These are phyloP conservation scores for Gastracanthus pulcherrimus DNA, from an alignment of 2,888 invertebrate species.

Conservation along the genomic window DNA sequence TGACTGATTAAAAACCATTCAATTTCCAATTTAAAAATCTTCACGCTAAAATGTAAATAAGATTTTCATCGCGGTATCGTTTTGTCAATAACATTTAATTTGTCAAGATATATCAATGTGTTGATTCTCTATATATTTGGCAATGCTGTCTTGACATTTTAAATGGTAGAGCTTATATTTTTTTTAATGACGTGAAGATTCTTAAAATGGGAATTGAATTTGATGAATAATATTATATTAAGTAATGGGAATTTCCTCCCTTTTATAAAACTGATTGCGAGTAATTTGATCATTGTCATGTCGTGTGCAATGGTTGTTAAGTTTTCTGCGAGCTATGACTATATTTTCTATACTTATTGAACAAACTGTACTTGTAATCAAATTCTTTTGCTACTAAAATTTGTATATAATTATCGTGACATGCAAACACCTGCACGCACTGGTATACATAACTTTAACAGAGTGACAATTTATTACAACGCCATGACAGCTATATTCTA, in stretches of 20 bases:
- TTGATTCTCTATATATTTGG: conserved; percentile 15
- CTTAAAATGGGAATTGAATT: conserved; percentile 73
- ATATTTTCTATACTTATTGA: conserved; percentile 60
- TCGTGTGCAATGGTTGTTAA: conserved; percentile 61
- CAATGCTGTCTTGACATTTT: conserved; percentile 32
- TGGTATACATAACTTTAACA: conserved; percentile 35
- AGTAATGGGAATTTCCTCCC: conserved; percentile 6
- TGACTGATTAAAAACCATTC: conserved; percentile 74
- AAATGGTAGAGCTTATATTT: conserved; percentile 29
- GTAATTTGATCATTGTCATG: conserved; percentile 50
- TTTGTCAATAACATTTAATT: conserved; percentile 31
- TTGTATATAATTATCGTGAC: conserved; percentile 54
- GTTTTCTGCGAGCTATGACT: conserved; percentile 59
- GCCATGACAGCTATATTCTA: conserved; percentile 49
- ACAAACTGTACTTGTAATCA: conserved; percentile 51
- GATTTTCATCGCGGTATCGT: not conserved
- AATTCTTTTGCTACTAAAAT: conserved; percentile 52
- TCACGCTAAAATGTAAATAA: conserved; percentile 45
- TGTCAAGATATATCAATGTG: conserved; percentile 7
- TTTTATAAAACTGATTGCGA: conserved; percentile 13
- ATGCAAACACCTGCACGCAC: conserved; percentile 33
- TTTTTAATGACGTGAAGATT: conserved; percentile 40
- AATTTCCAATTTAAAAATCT: conserved; percentile 72
- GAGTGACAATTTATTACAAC: conserved; percentile 44
- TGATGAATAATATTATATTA: conserved; percentile 37